Conservation (phyloP, 2,888 invertebrate species). For the Caenorhabditis angaria region DNA sequence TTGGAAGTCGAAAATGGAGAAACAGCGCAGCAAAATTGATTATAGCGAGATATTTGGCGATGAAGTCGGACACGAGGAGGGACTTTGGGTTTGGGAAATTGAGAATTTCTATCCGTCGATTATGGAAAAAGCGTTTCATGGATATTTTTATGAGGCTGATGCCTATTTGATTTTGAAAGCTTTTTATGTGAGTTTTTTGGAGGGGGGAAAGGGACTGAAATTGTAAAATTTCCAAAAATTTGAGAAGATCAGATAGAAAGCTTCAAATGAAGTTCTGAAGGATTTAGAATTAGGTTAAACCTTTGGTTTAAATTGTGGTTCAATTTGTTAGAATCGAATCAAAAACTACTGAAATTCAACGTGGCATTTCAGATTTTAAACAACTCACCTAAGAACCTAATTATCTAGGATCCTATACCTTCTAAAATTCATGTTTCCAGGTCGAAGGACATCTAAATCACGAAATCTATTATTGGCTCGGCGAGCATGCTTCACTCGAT, state of each 20-base stretch:
- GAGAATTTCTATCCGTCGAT: constrained; percentile 97
- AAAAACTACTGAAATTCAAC: no score
- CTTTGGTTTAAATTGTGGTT: no score
- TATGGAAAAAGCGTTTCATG: constrained; percentile 84
- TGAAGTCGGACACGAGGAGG: constrained; percentile 83
- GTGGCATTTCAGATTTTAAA: no score
- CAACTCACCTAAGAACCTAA: no score
- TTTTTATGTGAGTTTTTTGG: constrained; percentile 38
- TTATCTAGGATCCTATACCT: no score
- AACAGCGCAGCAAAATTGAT: constrained; percentile 63
- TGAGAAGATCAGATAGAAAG: no score
- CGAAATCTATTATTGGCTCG: constrained; percentile 99
- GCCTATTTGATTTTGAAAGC: constrained; percentile 85
- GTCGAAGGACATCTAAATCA: constrained; percentile 81
- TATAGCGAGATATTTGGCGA: constrained; percentile 74
- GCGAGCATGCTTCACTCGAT: constrained; percentile 84
- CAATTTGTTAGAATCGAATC: no score
- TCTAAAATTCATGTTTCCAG: constrained; percentile 12
- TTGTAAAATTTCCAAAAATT: no score
- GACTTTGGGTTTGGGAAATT: constrained; percentile 96
- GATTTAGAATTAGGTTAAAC: no score
- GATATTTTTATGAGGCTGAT: constrained; percentile 94
- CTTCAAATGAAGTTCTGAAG: no score
- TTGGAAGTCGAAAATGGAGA: constrained; percentile 66
- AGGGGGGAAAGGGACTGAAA: no score